A percentile compares a stretch with the other conserved stretches of the same genome.
These are phyloP conservation scores for Listrodromus nycthemerus DNA, from an alignment of 2,888 invertebrate genomes.

Conservation along the genomic window DNA sequence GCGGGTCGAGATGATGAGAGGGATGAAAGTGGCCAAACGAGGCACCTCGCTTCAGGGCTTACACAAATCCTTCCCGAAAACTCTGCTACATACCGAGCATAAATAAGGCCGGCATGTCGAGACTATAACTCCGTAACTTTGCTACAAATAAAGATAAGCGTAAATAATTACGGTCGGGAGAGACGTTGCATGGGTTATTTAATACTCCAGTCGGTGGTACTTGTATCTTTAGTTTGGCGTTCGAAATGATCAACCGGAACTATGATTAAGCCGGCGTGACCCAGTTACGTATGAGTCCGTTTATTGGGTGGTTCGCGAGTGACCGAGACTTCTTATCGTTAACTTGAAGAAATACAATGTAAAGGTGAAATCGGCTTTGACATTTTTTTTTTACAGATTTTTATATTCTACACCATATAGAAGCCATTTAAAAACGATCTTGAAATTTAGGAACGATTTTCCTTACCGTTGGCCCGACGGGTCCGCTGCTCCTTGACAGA, in stretches of 20 bases:
- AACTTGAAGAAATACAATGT: too few relatives aligned
- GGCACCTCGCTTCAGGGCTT: conserved; percentile 9
- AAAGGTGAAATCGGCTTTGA: neutral
- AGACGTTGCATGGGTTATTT: neutral
- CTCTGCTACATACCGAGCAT: neutral
- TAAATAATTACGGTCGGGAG: neutral
- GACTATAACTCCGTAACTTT: conserved; percentile 21
- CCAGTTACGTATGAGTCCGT: neutral
- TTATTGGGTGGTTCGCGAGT: too few relatives aligned
- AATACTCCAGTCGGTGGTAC: neutral
- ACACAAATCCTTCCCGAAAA: neutral
- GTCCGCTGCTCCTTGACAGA: conserved; percentile 9
- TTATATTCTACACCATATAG: neutral
- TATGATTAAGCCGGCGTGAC: neutral
- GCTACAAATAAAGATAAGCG: conserved; percentile 23
- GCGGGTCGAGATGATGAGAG: conserved; percentile 49
- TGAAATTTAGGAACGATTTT: neutral
- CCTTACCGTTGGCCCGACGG: conserved; percentile 13
- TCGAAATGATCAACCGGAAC: neutral
- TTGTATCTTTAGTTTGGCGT: neutral
- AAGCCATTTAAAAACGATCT: neutral
- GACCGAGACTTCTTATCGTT: too few relatives aligned
- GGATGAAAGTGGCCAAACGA: conserved; percentile 41
- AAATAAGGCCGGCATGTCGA: conserved; percentile 11
- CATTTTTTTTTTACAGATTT: neutral